Base-by-base conservation (phyloP, 2,888 invertebrate species). In the Meghimatium bilineatum region DNA sequence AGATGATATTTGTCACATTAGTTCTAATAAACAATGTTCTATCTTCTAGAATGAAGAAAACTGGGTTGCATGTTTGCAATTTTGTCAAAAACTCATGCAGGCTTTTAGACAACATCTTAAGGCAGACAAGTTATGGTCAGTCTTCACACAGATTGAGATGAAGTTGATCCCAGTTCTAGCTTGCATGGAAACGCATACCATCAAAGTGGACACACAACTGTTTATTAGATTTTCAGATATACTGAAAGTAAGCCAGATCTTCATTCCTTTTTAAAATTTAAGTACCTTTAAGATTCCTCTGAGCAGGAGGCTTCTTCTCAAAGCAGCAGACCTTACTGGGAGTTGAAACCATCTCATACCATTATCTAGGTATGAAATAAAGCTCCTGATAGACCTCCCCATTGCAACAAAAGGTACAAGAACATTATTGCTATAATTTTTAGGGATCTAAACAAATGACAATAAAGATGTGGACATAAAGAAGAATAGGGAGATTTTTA, bases 61-160 rank as follows among this genome's bases (percentile, higher is more conserved):
- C 38, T 83, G 83, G 83, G 17, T 29, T 20, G 38, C 44, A 29
- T 84, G 69, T 52, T 29, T 84, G 8, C 63, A 69, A 26, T 26
- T 60, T 17, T 69, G 72, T 36, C 71, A 67, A 52, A 14, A 34
- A 23, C 74, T 89, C 52, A 87, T 87, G 86, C 56, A 82, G 32
- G 63, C 32, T 44, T 67, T 89, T n/a, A 85, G 83, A 63, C 80
- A 86, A 75, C 86, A 86, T 69, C 87, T 92, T 74, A 82, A 87
- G 80, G 34, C 74, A 29, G 85, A 87, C 49, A 88, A 88, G 29
- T 77, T 91, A 69, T 91, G 90, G 91, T 66, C 85, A 3, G 80
- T 92, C 79, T 93, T 88, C 86, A 63, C 83, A 0, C 82, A 86
- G 67, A 86, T 93, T 20, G 93, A 93, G 85, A 90, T 89, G 75